Evolutionary conservation across 2,888 invertebrate species (phyloP).

Genomic region (Taenaris catops): DNA sequence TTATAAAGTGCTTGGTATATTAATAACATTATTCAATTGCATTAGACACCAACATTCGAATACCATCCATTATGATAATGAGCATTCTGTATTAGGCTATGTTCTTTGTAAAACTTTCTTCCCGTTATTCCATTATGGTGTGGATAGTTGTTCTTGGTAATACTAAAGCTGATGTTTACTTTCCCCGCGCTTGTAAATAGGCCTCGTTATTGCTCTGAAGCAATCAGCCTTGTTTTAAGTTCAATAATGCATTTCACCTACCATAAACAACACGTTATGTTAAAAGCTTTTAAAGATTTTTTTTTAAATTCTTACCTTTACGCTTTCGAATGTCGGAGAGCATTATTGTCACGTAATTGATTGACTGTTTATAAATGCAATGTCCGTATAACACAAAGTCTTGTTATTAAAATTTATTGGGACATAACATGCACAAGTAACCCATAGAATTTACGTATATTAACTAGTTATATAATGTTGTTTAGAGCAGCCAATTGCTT

Average conservation of each 20-base stretch:
- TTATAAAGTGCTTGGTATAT: neutral
- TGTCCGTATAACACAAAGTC: no score
- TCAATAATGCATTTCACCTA: conserved; percentile 13
- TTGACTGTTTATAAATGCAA: no score
- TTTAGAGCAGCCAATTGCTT: no score
- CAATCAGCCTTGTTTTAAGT: conserved; percentile 13
- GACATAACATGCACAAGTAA: no score
- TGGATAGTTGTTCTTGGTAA: conserved; percentile 24
- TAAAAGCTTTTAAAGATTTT: conserved; percentile 7
- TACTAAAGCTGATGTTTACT: conserved; percentile 37
- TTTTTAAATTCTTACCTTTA: no score
- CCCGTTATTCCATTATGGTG: conserved; percentile 38
- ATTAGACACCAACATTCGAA: conserved; percentile 24
- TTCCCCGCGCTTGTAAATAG: conserved; percentile 44
- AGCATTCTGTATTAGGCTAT: conserved; percentile 33
- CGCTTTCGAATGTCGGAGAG: neutral
- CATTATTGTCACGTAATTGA: neutral
- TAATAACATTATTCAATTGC: conserved; percentile 31
- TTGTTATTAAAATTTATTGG: no score
- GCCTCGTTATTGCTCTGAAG: conserved; percentile 30
- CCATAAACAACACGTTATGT: conserved; percentile 7
- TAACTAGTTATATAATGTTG: no score
- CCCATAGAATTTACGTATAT: no score
- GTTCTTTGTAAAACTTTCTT: conserved; percentile 34
- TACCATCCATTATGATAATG: conserved; percentile 38